Percentiles rank a stretch among this genome's conserved stretches.
phyloP scores from a whole-genome alignment of 1,140 invertebrate genomes.

The Temnothorax curvispinosus region DNA sequence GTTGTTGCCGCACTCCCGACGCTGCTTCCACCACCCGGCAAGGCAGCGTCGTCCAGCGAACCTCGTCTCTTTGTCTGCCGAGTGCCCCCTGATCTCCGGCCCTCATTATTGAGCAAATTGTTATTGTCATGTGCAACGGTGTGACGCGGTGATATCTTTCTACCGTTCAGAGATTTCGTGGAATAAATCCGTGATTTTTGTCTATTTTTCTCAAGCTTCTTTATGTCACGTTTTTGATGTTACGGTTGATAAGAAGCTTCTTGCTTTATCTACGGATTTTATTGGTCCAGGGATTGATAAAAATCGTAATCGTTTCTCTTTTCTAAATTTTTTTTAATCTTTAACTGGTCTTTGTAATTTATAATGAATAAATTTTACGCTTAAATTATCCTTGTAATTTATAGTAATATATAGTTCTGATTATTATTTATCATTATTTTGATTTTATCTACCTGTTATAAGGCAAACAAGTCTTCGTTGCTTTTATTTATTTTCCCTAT shows the following conservation, averaged over 20 bases:
- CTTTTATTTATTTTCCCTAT: background rate
- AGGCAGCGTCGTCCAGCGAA: conserved; percentile 34
- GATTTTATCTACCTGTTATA: background rate
- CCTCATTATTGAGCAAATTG: conserved; percentile 3
- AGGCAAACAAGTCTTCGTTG: conserved; percentile 5
- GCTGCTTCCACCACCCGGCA: conserved; percentile 9
- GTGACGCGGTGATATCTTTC: background rate
- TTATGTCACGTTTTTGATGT: background rate
- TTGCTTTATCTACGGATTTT: background rate
- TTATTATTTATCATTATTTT: background rate
- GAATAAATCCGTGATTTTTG: background rate
- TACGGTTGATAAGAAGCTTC: background rate
- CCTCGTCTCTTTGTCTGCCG: conserved; percentile 37
- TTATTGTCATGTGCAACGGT: background rate
- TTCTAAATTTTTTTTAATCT: background rate
- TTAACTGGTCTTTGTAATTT: background rate
- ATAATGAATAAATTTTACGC: background rate
- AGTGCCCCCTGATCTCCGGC: conserved; percentile 12
- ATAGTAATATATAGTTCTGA: background rate
- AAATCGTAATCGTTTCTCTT: background rate
- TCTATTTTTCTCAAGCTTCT: background rate
- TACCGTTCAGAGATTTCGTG: background rate
- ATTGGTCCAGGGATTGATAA: background rate
- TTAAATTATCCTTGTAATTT: background rate
- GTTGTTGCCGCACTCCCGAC: conserved; percentile 61